These are phyloP conservation scores for Heterochromis multidens DNA, from an alignment of 2,113 vertebrate species.

Conservation along the genomic window DNA sequence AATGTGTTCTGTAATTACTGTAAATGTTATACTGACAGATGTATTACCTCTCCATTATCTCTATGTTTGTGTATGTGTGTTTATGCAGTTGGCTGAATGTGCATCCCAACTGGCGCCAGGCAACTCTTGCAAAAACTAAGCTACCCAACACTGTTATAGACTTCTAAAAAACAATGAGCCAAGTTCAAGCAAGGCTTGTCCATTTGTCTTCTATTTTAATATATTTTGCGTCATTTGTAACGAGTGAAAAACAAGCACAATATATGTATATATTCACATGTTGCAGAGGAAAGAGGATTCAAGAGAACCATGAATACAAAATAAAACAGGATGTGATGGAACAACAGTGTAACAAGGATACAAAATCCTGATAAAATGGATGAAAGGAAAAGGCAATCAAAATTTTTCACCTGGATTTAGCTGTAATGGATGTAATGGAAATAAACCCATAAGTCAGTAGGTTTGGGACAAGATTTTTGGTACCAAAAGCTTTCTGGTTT, in stretches of 20 bases:
- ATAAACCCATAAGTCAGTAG: too few relatives aligned
- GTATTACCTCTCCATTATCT: not conserved
- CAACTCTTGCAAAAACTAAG: not conserved
- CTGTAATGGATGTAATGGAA: not conserved
- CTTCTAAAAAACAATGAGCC: not conserved
- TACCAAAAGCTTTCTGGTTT: too few relatives aligned
- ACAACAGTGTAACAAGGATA: too few relatives aligned
- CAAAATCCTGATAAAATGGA: too few relatives aligned
- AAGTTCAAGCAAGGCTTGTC: not conserved
- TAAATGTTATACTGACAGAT: not conserved
- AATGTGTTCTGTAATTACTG: constrained; percentile 7
- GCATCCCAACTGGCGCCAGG: not conserved
- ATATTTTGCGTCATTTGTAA: not conserved
- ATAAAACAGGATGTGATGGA: too few relatives aligned
- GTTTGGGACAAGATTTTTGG: too few relatives aligned
- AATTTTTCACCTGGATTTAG: not conserved
- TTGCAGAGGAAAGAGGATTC: too few relatives aligned
- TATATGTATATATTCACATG: too few relatives aligned
- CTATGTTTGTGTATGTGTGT: not conserved
- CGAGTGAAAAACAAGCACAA: not conserved
- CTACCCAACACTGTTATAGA: not conserved
- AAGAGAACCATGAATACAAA: too few relatives aligned
- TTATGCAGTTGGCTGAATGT: not conserved
- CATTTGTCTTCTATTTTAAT: not conserved
- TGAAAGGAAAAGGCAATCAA: not conserved